phyloP scores from a whole-genome alignment of 1,140 invertebrate genomes.

The Trichonephila clavipes region DNA sequence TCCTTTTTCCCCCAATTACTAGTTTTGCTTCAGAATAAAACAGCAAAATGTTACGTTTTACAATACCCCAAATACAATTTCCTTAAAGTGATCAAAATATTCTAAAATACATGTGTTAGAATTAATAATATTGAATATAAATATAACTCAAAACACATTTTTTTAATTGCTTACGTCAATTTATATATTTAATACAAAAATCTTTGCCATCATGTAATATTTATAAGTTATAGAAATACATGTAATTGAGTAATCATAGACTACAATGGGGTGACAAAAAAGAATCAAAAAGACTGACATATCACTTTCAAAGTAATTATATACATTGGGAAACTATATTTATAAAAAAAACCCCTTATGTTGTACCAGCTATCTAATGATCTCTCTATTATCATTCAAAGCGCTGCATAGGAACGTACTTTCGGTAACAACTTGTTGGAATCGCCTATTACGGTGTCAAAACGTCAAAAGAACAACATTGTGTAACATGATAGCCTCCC shows the following conservation, averaged over 20 bases:
- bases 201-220: too few species aligned
- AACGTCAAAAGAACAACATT: constrained; percentile 47
- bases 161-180: too few species aligned
- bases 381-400: constrained; percentile 11
- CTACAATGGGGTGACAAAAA: background rate
- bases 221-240: background rate
- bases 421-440: constrained; percentile 60
- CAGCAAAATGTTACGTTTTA: too few species aligned
- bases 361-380: background rate
- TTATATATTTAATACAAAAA: too few species aligned
- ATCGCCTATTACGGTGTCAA: constrained; percentile 64
- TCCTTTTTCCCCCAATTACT: too few species aligned
- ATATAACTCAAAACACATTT: too few species aligned
- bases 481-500: constrained; percentile 41
- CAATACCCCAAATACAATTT: too few species aligned
- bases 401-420: background rate
- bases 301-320: background rate
- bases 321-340: background rate
- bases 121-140: too few species aligned
- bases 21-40: too few species aligned
- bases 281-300: background rate
- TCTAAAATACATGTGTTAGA: too few species aligned
- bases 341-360: background rate
- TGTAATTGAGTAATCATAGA: background rate
- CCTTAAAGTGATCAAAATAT: too few species aligned